Percentiles rank a stretch among this genome's conserved stretches.
Evolutionary conservation across 23 tunicate genomes (phyloP).

Genomic region (Phallusia fumigata): DNA sequence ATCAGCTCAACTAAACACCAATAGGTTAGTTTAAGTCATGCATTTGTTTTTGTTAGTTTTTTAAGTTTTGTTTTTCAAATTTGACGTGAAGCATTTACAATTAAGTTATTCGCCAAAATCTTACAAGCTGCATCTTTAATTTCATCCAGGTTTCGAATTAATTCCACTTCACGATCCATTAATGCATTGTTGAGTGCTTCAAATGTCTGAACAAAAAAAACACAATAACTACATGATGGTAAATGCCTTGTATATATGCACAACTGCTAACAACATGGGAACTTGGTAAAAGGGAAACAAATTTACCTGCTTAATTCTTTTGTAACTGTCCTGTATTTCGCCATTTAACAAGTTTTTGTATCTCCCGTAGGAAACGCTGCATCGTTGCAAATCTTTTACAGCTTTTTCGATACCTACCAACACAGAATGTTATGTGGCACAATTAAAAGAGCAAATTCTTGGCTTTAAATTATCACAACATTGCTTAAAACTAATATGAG

Average conservation of each 20-base stretch:
- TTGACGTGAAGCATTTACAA: too few relatives aligned
- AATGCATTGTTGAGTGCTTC: slow-evolving; percentile 28
- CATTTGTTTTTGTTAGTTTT: too few relatives aligned
- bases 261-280: too few relatives aligned
- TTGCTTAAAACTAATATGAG: neutral
- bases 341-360: slow-evolving; percentile 28
- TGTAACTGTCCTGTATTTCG: slow-evolving; percentile 55
- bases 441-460: too few relatives aligned
- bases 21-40: too few relatives aligned
- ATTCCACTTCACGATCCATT: slow-evolving; percentile 38
- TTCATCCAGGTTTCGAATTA: slow-evolving; percentile 36
- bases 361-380: slow-evolving; percentile 49
- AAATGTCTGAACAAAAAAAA: slow-evolving; percentile 24
- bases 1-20: slow-evolving; percentile 27
- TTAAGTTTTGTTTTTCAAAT: too few relatives aligned
- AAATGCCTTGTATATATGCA: too few relatives aligned
- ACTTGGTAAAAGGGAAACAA: too few relatives aligned
- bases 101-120: too few relatives aligned
- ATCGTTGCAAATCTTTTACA: slow-evolving; percentile 37
- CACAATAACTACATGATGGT: too few relatives aligned
- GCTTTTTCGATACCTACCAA: slow-evolving; percentile 55
- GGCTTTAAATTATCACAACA: neutral
- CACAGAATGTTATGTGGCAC: neutral
- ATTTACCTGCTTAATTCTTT: slow-evolving; percentile 39
- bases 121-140: slow-evolving; percentile 49